phyloP scores from a whole-genome alignment of 2,888 invertebrate genomes.

The Agriopis aurantiaria region DNA sequence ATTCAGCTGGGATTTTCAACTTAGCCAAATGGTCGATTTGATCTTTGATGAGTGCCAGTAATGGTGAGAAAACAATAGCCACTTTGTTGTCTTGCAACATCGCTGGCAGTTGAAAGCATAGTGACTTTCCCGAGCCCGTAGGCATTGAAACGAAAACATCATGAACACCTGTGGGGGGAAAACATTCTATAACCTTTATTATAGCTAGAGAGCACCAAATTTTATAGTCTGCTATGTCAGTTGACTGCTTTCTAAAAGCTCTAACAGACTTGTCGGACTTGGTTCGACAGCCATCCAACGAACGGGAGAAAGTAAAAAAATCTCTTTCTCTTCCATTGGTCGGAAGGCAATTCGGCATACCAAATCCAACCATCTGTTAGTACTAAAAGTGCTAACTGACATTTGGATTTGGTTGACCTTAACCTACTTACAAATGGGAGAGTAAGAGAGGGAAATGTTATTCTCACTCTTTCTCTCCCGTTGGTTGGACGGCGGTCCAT shows the following conservation, averaged over 20 bases:
- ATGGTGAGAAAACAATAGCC: conserved; percentile 97
- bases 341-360: no score
- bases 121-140: conserved; percentile 98
- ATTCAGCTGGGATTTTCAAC: conserved; percentile 93
- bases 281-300: no score
- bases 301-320: no score
- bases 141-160: conserved; percentile 99
- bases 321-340: no score
- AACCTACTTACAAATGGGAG: no score
- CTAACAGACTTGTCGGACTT: no score
- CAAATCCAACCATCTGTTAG: no score
- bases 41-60: conserved; percentile 98
- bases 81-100: conserved; percentile 92
- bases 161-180: conserved; percentile 87
- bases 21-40: conserved; percentile 95
- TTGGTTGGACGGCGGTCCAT: no score
- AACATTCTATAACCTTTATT: neutral
- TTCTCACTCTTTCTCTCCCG: no score
- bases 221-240: neutral
- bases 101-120: conserved; percentile 98
- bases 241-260: neutral
- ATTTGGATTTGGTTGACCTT: no score
- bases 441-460: no score
- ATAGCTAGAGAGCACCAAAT: neutral
- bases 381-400: no score